phyloP scores from a whole-genome alignment of 2,797 vertebrate species.

The Lutjanus argentimaculatus region DNA sequence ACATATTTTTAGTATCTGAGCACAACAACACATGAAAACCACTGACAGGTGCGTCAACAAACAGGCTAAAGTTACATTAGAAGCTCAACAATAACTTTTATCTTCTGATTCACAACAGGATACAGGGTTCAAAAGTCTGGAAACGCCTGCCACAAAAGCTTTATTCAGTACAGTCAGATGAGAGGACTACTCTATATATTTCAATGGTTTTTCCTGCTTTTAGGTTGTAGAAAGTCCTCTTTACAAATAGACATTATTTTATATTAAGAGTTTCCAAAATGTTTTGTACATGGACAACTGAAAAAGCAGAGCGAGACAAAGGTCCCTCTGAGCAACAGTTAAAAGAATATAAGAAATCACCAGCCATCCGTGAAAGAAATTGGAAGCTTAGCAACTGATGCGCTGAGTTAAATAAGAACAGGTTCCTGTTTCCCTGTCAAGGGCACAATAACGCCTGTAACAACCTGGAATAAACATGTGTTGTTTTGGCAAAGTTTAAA shows the following conservation, averaged over 20 bases:
- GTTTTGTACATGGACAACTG: not conserved
- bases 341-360: not conserved
- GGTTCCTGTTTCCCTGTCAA: not conserved
- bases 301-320: not conserved
- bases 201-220: not conserved
- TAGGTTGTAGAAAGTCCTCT: too few species aligned
- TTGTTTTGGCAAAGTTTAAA: not conserved
- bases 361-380: not conserved
- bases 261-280: not conserved
- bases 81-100: conserved; percentile 16
- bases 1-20: not conserved
- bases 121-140: not conserved
- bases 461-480: too few species aligned
- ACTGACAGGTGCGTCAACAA: conserved; percentile 14
- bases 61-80: conserved; percentile 13
- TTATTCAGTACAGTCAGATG: not conserved
- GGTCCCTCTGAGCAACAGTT: not conserved
- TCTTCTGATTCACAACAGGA: conserved; percentile 14
- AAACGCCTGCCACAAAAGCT: not conserved
- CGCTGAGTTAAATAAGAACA: not conserved
- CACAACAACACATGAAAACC: conserved; percentile 32
- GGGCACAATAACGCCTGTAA: not conserved
- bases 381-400: not conserved
- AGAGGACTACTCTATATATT: not conserved
- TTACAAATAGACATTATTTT: not conserved